Evolutionary conservation across 2,113 vertebrate species (phyloP).

Genomic region (Corythornis madagascariensis): DNA sequence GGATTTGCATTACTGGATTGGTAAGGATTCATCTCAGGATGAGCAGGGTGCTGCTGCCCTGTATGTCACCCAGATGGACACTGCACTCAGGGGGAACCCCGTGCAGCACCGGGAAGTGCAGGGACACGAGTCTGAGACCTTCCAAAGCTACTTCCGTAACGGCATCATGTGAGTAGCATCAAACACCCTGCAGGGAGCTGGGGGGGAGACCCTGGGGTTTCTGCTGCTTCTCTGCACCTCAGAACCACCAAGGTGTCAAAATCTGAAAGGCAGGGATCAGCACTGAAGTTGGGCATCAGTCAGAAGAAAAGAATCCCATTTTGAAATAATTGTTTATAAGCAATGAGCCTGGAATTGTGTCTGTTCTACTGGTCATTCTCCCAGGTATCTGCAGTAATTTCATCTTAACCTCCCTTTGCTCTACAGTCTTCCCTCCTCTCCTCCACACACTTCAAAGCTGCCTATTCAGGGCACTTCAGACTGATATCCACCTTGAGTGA

Average conservation of each 20-base stretch:
- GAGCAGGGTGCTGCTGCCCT: slow-evolving; percentile 86
- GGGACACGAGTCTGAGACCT: slow-evolving; percentile 81
- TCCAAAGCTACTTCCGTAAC: slow-evolving; percentile 88
- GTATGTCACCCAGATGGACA: slow-evolving; percentile 84
- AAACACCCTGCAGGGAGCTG: background rate
- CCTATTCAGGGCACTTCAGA: background rate
- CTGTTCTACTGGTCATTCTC: background rate
- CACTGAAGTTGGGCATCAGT: background rate
- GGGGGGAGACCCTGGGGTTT: background rate
- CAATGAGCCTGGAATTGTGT: rapidly evolving
- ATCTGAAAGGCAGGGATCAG: background rate
- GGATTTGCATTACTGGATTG: slow-evolving; percentile 90
- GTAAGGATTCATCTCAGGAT: slow-evolving; percentile 82
- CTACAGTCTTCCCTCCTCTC: background rate
- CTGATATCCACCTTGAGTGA: background rate
- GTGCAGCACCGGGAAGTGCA: slow-evolving; percentile 89
- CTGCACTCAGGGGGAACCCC: slow-evolving; percentile 74
- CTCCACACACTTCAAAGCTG: background rate
- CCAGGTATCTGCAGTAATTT: background rate
- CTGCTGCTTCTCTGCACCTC: background rate
- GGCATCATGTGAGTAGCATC: slow-evolving; percentile 84
- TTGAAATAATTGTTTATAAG: background rate
- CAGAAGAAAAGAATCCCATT: background rate
- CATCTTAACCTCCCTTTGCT: background rate
- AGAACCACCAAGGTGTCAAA: rapidly evolving